These are phyloP conservation scores for Nibea albiflora DNA, from an alignment of 2,113 vertebrate species.

Conservation along the genomic window DNA sequence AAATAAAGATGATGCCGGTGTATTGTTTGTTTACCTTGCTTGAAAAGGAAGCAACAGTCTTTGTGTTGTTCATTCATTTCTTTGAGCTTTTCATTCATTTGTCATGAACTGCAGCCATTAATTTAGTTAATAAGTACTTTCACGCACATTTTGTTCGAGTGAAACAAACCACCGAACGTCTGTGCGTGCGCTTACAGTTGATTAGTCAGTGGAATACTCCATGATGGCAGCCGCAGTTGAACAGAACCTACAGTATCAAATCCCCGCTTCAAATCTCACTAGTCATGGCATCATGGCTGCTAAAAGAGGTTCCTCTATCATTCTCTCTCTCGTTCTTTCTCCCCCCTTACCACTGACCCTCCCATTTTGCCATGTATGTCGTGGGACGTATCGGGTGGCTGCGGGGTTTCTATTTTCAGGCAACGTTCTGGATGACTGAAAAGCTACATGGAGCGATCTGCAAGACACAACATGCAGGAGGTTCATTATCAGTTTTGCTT, in stretches of 20 bases:
- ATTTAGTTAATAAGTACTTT: background rate
- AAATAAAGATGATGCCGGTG: background rate
- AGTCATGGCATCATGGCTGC: conserved; percentile 81
- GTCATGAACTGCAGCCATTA: background rate
- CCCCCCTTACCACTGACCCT: conserved; percentile 70
- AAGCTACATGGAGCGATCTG: conserved; percentile 86
- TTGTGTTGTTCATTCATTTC: conserved; percentile 22
- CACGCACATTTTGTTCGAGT: background rate
- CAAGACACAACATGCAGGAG: conserved; percentile 85
- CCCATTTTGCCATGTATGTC: conserved; percentile 90
- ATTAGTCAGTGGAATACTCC: background rate
- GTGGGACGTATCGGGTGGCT: conserved; percentile 89
- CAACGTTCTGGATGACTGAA: conserved; percentile 89
- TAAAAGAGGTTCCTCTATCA: conserved; percentile 47
- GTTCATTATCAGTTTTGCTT: conserved; percentile 71
- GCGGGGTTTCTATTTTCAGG: conserved; percentile 91
- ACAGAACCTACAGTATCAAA: conserved; percentile 22
- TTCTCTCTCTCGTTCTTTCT: conserved; percentile 47
- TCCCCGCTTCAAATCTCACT: conserved; percentile 67
- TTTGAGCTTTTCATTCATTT: conserved; percentile 21
- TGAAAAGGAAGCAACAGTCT: background rate
- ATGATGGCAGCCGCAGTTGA: background rate
- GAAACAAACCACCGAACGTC: background rate
- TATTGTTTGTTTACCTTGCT: background rate
- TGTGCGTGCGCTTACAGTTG: background rate